These are phyloP conservation scores for Psylliodes chrysocephalus DNA, from an alignment of 2,888 invertebrate species.

Conservation along the genomic window DNA sequence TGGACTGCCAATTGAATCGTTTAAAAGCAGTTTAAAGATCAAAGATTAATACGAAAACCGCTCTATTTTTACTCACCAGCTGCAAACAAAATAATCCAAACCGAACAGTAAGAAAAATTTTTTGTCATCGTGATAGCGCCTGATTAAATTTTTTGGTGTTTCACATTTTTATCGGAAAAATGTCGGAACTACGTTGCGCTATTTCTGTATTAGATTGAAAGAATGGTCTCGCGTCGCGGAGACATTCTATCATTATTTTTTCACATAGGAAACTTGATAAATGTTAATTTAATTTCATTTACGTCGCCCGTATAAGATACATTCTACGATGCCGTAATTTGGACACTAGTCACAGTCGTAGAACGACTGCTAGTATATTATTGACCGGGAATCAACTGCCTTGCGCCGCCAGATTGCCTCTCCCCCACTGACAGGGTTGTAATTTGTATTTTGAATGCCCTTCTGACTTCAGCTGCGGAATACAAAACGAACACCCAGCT, in stretches of 20 bases:
- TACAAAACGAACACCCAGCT: too few species aligned
- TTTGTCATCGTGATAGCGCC: not conserved
- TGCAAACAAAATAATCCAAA: slow-evolving; percentile 54
- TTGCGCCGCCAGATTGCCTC: slow-evolving; percentile 48
- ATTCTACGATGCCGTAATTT: not conserved
- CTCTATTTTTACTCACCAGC: slow-evolving; percentile 46
- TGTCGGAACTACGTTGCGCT: not conserved
- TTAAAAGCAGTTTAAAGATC: slow-evolving; percentile 1
- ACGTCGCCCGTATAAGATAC: slow-evolving; percentile 1
- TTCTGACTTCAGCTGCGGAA: too few species aligned
- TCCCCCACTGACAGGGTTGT: slow-evolving; percentile 41
- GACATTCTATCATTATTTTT: not conserved
- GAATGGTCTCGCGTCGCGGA: not conserved
- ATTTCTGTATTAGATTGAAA: not conserved
- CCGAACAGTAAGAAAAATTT: slow-evolving; percentile 32
- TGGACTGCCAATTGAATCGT: not conserved
- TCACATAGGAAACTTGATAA: not conserved
- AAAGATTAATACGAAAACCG: slow-evolving; percentile 4
- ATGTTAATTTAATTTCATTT: too few species aligned
- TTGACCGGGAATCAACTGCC: slow-evolving; percentile 51
- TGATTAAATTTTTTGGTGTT: slow-evolving; percentile 14
- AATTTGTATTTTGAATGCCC: slow-evolving; percentile 4
- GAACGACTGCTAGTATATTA: slow-evolving; percentile 47
- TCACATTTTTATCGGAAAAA: slow-evolving; percentile 23
- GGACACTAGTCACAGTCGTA: slow-evolving; percentile 21